These are phyloP conservation scores for Hydriomena furcata DNA, from an alignment of 2,888 invertebrate genomes.

Conservation along the genomic window DNA sequence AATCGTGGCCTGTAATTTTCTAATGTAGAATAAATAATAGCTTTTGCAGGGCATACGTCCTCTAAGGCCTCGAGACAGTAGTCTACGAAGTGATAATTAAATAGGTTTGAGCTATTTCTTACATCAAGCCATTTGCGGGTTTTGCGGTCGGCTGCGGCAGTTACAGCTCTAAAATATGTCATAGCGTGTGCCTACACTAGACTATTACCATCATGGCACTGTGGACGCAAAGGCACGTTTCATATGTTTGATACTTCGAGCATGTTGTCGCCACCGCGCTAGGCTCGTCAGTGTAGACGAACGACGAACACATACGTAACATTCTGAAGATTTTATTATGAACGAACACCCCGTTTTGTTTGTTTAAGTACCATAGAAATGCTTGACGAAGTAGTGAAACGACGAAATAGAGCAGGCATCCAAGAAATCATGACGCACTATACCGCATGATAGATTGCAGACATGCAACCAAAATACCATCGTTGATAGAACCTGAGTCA, in stretches of 20 bases:
- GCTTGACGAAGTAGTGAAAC: background rate
- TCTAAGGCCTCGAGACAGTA: slow-evolving; percentile 17
- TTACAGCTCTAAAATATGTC: no score
- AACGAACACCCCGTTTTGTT: no score
- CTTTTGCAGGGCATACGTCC: slow-evolving; percentile 14
- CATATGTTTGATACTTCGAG: no score
- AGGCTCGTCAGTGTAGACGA: no score
- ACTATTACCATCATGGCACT: no score
- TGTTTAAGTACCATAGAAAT: background rate
- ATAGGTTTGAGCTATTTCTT: background rate
- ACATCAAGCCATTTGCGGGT: background rate
- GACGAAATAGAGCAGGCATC: background rate
- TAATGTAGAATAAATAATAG: slow-evolving; percentile 31
- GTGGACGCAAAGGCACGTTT: no score
- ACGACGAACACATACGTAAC: no score
- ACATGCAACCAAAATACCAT: background rate
- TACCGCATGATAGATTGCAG: background rate
- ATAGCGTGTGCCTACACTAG: no score
- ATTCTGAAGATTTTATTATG: no score
- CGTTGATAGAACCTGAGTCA: slow-evolving; percentile 8
- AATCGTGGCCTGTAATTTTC: slow-evolving; percentile 55
- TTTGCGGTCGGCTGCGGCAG: background rate
- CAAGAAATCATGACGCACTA: background rate
- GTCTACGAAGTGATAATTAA: slow-evolving; percentile 8
- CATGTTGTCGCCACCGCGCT: no score